Conservation (phyloP, 2,797 vertebrate species). For the Rhynchotus rufescens region DNA sequence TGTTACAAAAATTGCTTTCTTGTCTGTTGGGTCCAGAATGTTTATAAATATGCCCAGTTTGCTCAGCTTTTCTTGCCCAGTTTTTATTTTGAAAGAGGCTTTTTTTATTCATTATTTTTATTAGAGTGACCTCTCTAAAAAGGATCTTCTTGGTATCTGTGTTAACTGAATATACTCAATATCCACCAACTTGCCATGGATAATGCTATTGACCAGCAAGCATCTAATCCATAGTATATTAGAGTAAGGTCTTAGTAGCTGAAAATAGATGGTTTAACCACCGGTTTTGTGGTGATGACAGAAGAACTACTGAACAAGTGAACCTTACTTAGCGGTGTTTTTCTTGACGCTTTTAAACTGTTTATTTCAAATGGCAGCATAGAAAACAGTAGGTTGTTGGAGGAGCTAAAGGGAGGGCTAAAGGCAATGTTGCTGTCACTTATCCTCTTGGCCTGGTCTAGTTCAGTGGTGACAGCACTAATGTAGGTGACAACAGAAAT, state of each 20-base stretch:
- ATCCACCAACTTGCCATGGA: not conserved
- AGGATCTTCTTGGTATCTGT: not conserved
- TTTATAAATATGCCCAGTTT: conserved; percentile 39
- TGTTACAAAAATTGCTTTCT: conserved; percentile 69
- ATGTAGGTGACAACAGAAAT: not conserved
- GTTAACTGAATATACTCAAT: not conserved
- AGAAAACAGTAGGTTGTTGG: not conserved
- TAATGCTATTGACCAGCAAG: not conserved
- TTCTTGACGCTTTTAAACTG: not conserved
- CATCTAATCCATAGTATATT: not conserved
- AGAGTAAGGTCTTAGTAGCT: not conserved
- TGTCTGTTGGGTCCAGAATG: conserved; percentile 55
- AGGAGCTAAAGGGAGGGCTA: not conserved
- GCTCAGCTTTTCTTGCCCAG: not conserved
- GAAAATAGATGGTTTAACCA: not conserved
- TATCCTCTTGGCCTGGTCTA: not conserved
- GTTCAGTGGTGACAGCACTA: not conserved
- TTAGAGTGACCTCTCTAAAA: not conserved
- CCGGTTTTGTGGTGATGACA: not conserved
- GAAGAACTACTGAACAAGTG: not conserved
- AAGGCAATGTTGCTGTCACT: not conserved
- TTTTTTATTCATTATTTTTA: too few species aligned
- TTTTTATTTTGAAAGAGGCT: not conserved
- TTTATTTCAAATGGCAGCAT: not conserved
- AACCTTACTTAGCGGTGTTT: not conserved